Base-by-base conservation (phyloP, 2,797 vertebrate species). In the Crocidura indochinensis region DNA sequence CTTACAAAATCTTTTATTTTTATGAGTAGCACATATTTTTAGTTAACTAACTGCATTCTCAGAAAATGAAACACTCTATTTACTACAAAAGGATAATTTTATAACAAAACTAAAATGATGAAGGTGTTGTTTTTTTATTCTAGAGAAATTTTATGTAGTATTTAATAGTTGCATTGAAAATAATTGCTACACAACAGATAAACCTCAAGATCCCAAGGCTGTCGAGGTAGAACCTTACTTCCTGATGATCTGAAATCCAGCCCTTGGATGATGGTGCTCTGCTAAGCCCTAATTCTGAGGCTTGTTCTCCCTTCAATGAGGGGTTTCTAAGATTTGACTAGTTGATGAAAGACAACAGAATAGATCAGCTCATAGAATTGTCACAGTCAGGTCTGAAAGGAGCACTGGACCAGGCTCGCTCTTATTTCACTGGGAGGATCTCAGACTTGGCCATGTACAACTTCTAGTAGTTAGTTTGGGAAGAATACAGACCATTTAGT, bases 1-100 rank as follows among this genome's bases (percentile, higher is more conserved):
- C 56, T 86, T 9, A 76, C 53, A 87, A 87, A 87, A 31, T 90
- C 11, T 53, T 60, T 60, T 60, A 15, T 77, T 77, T 78, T 62
- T 67, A 72, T 91, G 29, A 83, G 27, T 84, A 62, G 26, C 26
- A 27, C 65, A 24, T 78, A 72, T 91, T 74, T 68, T 79, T 44
- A 68, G 60, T 60, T 22, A 60, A 44, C 82, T 67, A 80, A 83
- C 22, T 64, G 0, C 87, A 85, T 8, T 77, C 1, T 53, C 8
- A 65, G 75, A 84, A 27, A 88, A 69, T 82, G 20, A 79, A 76
- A 64, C 72, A 8, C 11, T 62, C 47, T 69, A 29, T 49, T 69
- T 84, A 51, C 10, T 77, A 19, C 84, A 62, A 72, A 77, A 86
- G 27, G 10, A 38, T 8, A 49, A 92, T 76, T 91, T 82, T 87